A percentile compares a stretch with the other conserved stretches of the same genome.
Conservation (phyloP, 1,140 invertebrate species). For the Megalonaias nervosa region DNA sequence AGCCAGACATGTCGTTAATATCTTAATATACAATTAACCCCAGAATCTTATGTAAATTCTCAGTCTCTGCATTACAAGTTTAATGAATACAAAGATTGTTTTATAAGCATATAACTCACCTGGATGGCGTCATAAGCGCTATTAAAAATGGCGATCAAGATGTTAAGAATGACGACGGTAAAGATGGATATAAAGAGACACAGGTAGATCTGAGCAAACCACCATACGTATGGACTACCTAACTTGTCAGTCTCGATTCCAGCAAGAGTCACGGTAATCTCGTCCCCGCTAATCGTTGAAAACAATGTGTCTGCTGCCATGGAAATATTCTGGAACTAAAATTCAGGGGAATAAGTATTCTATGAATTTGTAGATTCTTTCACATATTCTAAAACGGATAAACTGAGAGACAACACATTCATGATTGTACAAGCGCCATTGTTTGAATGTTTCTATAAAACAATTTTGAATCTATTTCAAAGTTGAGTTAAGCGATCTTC, state of each 20-base stretch:
- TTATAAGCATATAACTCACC: not conserved
- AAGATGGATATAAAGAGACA: constrained; percentile 10
- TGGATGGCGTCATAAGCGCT: constrained; percentile 10
- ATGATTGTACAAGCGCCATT: too few relatives aligned
- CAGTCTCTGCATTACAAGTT: too few relatives aligned
- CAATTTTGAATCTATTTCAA: too few relatives aligned
- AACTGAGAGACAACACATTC: too few relatives aligned
- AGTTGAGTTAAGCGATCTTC: too few relatives aligned
- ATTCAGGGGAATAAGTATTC: too few relatives aligned
- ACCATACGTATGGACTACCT: not conserved
- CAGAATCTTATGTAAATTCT: too few relatives aligned
- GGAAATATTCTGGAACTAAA: constrained; percentile 10
- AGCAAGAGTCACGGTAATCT: constrained; percentile 12
- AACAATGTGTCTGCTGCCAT: constrained; percentile 11
- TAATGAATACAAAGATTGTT: not conserved
- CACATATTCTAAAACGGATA: too few relatives aligned
- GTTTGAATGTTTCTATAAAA: too few relatives aligned
- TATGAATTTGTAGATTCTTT: too few relatives aligned
- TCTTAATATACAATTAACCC: too few relatives aligned
- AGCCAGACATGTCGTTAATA: too few relatives aligned
- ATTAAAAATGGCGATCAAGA: constrained; percentile 11
- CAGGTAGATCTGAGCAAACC: constrained; percentile 20
- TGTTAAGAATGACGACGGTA: constrained; percentile 15
- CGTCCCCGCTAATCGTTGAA: constrained; percentile 17
- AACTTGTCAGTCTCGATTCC: constrained; percentile 5